Evolutionary conservation across 2,797 vertebrate species (phyloP).

Genomic region (Typhlichthys subterraneus): DNA sequence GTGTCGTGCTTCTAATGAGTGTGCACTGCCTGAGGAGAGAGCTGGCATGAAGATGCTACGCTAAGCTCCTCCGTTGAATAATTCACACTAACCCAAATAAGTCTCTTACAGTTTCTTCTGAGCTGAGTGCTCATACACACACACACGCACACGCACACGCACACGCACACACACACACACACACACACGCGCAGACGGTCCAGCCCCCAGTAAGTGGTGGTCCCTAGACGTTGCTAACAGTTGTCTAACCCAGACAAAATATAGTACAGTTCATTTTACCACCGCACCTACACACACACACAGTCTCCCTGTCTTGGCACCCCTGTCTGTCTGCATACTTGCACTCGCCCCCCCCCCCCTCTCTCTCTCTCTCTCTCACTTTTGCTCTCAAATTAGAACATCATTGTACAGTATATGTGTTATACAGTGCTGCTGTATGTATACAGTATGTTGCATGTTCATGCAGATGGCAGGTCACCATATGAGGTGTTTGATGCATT

Average conservation of each 20-base stretch:
- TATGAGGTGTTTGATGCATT: no score
- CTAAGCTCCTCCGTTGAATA: conserved; percentile 61
- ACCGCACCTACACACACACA: conserved; percentile 38
- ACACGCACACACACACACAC: conserved; percentile 24
- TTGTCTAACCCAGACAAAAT: conserved; percentile 72
- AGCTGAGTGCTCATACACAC: conserved; percentile 41
- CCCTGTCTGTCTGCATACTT: conserved; percentile 66
- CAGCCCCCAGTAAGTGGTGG: conserved; percentile 53
- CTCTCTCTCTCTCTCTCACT: no score
- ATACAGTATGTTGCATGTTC: no score
- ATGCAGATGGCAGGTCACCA: no score
- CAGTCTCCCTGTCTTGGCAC: conserved; percentile 52
- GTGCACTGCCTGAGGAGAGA: conserved; percentile 26
- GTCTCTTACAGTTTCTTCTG: conserved; percentile 56
- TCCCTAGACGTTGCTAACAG: conserved; percentile 67
- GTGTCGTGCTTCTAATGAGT: neutral
- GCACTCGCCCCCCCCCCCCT: conserved; percentile 18
- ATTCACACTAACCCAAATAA: conserved; percentile 73
- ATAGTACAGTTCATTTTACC: conserved; percentile 69
- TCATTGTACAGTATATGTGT: no score
- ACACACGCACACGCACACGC: conserved; percentile 20
- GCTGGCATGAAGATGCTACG: conserved; percentile 13
- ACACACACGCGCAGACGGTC: conserved; percentile 2
- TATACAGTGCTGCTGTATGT: conserved; percentile 4
- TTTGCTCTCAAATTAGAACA: no score